Evolutionary conservation across 1,140 invertebrate genomes (phyloP), one percentile per base, ranked within the genome.

Genomic region (Bombus difficillimus): DNA sequence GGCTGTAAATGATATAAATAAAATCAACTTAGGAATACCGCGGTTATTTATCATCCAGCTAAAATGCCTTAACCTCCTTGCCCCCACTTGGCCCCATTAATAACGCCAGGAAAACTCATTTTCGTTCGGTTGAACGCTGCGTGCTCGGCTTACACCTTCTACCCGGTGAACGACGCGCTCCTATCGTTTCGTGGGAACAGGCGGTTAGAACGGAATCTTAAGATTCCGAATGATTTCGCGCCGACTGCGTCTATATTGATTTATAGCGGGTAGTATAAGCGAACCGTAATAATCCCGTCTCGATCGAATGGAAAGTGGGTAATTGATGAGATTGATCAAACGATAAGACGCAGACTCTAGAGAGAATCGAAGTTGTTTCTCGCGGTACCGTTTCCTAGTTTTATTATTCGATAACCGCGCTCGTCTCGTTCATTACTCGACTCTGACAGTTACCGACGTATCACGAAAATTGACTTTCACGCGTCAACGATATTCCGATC

Each of bases 1-100:
- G 77, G 82, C 78, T 88, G 90, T 91, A 92, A 93, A 91, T 89
- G 89, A 92, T 92, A 93, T 93, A 92, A 92, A 93, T 93, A 93
- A 93, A 92, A 93, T 93, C 91, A 89, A 86, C 76, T 86, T 41
- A 86, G 87, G 89, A 90, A 88, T 85, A 85, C 84, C 72, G 34
- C 9, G 73, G 83, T 91, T 92, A 93, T 93, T 93, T 93, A 93
- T 93, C 92, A 93, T 92, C 79, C 87, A 76, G 76, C 88, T 89
- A 91, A 92, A 93, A 90, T 88, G 85, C 86, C 69, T 85, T 79
- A 73, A 84, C 89, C 88, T 73, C 25, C 79, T 76, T 71, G 71
- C 72, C 78, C 80, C 79, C 57, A 39, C 77, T 81, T 74, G 81
- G 66, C 72, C 77, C 86, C 90, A 91, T 91, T 91, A 91, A 91